Conservation (phyloP, 64 coral and sea anemone species). For the Hydrozoanthus tunicans region DNA sequence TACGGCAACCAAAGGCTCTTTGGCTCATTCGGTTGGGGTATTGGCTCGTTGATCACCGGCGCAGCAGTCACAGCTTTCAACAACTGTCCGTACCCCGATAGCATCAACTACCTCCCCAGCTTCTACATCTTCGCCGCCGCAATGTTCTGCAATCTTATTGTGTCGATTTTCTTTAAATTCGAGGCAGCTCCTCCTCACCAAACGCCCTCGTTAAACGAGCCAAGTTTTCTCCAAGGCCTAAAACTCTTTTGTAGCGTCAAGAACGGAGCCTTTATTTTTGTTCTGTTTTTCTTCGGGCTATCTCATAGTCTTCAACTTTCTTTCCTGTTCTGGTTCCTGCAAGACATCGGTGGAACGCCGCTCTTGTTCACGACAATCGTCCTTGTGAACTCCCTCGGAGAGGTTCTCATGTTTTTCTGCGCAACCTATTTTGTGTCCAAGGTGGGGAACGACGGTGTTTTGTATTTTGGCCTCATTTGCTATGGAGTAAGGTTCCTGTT, state of each 20-base stretch:
- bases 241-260: conserved; percentile 83
- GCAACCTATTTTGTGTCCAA: conserved; percentile 80
- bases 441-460: conserved; percentile 75
- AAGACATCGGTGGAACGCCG: conserved; percentile 89
- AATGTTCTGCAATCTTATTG: conserved; percentile 72
- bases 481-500: conserved; percentile 84
- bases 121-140: conserved; percentile 86
- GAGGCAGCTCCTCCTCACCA: not conserved
- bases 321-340: conserved; percentile 91
- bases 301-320: conserved; percentile 92
- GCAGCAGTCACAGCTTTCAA: conserved; percentile 83
- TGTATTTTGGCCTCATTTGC: conserved; percentile 77
- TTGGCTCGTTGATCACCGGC: conserved; percentile 72
- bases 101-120: conserved; percentile 78
- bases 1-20: conserved; percentile 85
- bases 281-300: conserved; percentile 79
- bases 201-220: not conserved
- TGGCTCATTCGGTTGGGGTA: conserved; percentile 86
- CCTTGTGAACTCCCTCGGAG: conserved; percentile 73
- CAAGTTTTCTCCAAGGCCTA: conserved; percentile 64
- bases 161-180: conserved; percentile 78
- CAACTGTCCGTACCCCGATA: conserved; percentile 83
- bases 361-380: conserved; percentile 79
- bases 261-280: conserved; percentile 83
- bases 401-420: conserved; percentile 88